Percentiles rank a stretch among this genome's conserved stretches.
phyloP scores from a whole-genome alignment of 1,140 invertebrate species.

The Cydia fagiglandana region DNA sequence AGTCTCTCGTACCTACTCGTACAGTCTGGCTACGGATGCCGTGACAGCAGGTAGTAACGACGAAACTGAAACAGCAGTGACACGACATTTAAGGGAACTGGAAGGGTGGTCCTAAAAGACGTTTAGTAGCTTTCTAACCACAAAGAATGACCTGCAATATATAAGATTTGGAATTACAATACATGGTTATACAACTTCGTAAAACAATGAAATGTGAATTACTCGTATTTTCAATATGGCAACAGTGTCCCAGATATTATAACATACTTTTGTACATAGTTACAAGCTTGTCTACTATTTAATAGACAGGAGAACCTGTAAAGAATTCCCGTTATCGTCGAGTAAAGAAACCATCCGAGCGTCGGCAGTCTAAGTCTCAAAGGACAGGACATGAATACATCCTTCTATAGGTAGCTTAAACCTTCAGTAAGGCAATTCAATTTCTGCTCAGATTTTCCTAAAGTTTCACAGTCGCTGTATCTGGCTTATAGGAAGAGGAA shows the following conservation, averaged over 20 bases:
- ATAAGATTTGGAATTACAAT: no score
- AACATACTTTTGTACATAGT: background rate
- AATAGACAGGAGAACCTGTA: background rate
- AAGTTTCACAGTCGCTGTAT: background rate
- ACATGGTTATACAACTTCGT: no score
- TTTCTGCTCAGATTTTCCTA: background rate
- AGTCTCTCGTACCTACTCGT: background rate
- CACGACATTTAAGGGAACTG: background rate
- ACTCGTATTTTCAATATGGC: no score
- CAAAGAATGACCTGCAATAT: no score
- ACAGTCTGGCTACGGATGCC: background rate
- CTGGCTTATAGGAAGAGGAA: no score
- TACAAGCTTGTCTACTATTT: background rate
- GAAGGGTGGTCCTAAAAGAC: background rate
- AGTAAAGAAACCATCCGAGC: background rate
- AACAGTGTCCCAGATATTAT: background rate
- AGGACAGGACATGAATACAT: conserved; percentile 6
- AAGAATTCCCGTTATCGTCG: background rate
- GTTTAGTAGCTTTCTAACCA: no score
- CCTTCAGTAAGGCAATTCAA: background rate
- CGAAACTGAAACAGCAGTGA: background rate
- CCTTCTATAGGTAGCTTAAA: background rate
- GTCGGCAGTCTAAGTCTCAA: background rate
- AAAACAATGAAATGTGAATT: background rate
- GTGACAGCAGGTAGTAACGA: background rate